Conservation (phyloP, 2,113 vertebrate species). For the Charadrius vociferus region DNA sequence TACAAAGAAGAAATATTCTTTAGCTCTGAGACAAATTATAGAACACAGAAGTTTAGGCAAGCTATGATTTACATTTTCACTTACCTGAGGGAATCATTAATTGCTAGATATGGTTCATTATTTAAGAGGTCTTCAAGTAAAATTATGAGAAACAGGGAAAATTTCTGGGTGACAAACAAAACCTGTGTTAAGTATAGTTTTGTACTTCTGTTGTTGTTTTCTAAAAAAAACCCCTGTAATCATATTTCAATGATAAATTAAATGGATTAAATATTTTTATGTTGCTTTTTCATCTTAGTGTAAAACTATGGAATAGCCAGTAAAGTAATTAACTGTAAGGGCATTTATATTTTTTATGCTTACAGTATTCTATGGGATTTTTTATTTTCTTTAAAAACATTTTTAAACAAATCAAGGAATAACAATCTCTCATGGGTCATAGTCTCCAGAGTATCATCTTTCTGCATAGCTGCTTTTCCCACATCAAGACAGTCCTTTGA, state of each 20-base stretch:
- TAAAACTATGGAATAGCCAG: background rate
- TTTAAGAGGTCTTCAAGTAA: conserved; percentile 25
- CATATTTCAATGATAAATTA: conserved; percentile 12
- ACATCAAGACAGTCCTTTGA: background rate
- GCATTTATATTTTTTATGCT: conserved; percentile 14
- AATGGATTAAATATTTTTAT: background rate
- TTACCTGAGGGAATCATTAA: conserved; percentile 55
- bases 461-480: background rate
- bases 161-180: background rate
- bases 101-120: conserved; percentile 37
- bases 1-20: conserved; percentile 44
- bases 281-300: background rate
- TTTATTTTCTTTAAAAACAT: background rate
- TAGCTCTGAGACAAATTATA: conserved; percentile 36
- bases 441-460: background rate
- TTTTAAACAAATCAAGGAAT: background rate
- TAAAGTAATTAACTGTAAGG: conserved; percentile 12
- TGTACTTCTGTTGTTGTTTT: background rate
- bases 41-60: conserved; percentile 16
- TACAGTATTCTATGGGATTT: background rate
- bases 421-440: background rate
- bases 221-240: background rate
- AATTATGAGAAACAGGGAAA: conserved; percentile 4
- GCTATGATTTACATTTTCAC: conserved; percentile 48
- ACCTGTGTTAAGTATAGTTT: background rate